Percentiles rank a stretch among this genome's conserved stretches.
Conservation (phyloP, 2,113 vertebrate species). For the Vidua macroura region DNA sequence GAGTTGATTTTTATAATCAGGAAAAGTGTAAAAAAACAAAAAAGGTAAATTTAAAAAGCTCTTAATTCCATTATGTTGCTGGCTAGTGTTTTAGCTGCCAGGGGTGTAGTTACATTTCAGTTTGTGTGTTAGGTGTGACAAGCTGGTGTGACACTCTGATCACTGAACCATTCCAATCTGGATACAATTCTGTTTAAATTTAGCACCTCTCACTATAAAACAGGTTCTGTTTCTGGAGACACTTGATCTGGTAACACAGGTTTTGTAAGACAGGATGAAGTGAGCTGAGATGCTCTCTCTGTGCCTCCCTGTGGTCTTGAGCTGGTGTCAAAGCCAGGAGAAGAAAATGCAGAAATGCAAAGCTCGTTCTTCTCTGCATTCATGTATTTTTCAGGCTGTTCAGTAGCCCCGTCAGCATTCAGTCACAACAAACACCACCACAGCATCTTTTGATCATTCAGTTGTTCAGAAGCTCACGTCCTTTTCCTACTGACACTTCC, state of each 20-base stretch:
- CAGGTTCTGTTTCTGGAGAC: slow-evolving; percentile 28
- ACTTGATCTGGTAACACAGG: slow-evolving; percentile 15
- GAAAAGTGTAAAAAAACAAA: background rate
- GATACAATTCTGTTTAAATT: background rate
- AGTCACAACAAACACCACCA: background rate
- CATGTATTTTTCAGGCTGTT: background rate
- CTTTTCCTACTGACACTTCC: slow-evolving; percentile 19
- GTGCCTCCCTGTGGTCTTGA: slow-evolving; percentile 5
- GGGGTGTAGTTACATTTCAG: slow-evolving; percentile 7
- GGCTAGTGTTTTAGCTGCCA: slow-evolving; percentile 34
- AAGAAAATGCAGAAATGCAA: background rate
- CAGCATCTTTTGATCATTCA: background rate
- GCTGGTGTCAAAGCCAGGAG: slow-evolving; percentile 2
- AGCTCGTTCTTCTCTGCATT: background rate
- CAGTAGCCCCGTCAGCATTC: background rate
- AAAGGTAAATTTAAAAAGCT: background rate
- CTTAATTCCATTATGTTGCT: slow-evolving; percentile 54
- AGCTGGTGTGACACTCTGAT: slow-evolving; percentile 5
- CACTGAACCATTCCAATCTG: slow-evolving; percentile 49
- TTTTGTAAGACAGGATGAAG: slow-evolving; percentile 12
- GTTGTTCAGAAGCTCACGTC: background rate
- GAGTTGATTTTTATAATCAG: slow-evolving; percentile 31
- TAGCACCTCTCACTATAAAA: background rate
- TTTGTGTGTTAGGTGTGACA: slow-evolving; percentile 51
- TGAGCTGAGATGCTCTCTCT: background rate